These are phyloP conservation scores for Noctua janthe DNA, from an alignment of 2,888 invertebrate genomes.

Conservation along the genomic window DNA sequence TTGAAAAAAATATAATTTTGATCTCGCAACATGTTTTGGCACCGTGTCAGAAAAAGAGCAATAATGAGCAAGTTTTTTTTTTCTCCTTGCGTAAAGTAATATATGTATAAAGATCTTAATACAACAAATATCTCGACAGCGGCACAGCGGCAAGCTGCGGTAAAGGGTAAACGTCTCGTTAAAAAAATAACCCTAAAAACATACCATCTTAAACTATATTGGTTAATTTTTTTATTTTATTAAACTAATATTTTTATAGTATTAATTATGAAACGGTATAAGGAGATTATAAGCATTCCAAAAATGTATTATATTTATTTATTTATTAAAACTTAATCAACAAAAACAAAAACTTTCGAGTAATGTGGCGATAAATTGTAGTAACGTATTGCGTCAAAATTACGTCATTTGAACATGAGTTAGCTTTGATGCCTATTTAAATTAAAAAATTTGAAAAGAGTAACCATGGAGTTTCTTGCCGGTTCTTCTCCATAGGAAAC, in stretches of 20 bases:
- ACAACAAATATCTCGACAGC: constrained; percentile 5
- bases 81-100: background rate
- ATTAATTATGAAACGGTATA: background rate
- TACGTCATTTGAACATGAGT: too few relatives aligned
- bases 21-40: background rate
- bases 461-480: too few relatives aligned
- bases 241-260: background rate
- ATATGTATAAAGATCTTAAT: background rate
- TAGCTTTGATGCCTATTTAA: too few relatives aligned
- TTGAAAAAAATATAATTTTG: too few relatives aligned
- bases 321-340: too few relatives aligned
- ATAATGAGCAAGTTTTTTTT: constrained; percentile 1
- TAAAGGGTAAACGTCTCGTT: background rate
- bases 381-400: too few relatives aligned
- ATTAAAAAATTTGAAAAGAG: too few relatives aligned
- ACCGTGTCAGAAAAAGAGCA: constrained; percentile 10
- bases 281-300: background rate
- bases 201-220: background rate
- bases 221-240: constrained; percentile 2
- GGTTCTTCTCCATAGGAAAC: too few relatives aligned
- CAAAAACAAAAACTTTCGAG: background rate
- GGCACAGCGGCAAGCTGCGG: background rate
- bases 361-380: too few relatives aligned
- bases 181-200: background rate
- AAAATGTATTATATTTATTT: background rate